phyloP scores from a whole-genome alignment of 30 jellyfish, hydroid and myxozoan species.

The Clytia hemisphaerica region DNA sequence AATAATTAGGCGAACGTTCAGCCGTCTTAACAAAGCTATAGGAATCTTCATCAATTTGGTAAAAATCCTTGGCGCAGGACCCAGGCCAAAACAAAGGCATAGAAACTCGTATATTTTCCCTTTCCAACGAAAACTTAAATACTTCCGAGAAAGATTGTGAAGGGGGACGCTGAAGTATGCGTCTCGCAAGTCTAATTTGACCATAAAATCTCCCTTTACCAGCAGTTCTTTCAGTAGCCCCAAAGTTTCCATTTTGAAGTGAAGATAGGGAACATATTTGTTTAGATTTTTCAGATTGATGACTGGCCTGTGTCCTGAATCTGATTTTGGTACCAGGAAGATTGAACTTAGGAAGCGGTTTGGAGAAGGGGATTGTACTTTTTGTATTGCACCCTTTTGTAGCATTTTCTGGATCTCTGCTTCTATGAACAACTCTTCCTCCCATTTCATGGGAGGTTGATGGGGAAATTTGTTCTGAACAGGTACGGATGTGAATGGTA shows the following conservation, averaged over 20 bases:
- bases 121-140: too few species aligned
- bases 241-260: constrained; percentile 4
- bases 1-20: neutral
- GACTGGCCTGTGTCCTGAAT: constrained; percentile 1
- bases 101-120: too few species aligned
- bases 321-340: neutral
- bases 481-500: neutral
- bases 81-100: constrained; percentile 5
- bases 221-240: neutral
- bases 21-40: neutral
- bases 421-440: neutral
- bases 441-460: neutral
- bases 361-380: neutral
- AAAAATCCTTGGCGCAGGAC: neutral
- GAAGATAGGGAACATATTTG: neutral
- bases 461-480: neutral
- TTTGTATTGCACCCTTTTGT: constrained; percentile 3
- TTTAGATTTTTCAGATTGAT: constrained; percentile 1
- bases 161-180: too few species aligned
- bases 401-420: neutral
- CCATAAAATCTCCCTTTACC: constrained; percentile 3
- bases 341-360: neutral
- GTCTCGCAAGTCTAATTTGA: too few species aligned
- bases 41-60: neutral
- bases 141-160: too few species aligned